A percentile compares a stretch with the other conserved stretches of the same genome.
phyloP scores from a whole-genome alignment of 2,113 vertebrate genomes.

The Sphyrna mokarran region DNA sequence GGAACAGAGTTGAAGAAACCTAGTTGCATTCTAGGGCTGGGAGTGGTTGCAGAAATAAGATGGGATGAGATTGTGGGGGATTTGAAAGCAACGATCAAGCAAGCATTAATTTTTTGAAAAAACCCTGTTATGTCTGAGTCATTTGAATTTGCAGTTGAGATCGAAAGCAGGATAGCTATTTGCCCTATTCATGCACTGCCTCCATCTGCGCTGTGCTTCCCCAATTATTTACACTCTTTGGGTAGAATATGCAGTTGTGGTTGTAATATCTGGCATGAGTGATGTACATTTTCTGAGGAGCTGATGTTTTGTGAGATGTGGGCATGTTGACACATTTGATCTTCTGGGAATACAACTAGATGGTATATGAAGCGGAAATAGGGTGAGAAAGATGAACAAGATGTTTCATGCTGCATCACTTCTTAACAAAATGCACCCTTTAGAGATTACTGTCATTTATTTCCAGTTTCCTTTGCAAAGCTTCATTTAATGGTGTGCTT shows the following conservation, averaged over 20 bases:
- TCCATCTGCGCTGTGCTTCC: background rate
- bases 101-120: background rate
- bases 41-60: background rate
- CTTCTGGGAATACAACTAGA: background rate
- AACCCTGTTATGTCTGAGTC: background rate
- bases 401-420: background rate
- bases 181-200: background rate
- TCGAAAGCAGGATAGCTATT: background rate
- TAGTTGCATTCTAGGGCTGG: background rate
- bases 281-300: background rate
- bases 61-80: background rate
- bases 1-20: background rate
- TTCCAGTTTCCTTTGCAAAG: background rate
- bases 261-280: background rate
- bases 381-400: background rate
- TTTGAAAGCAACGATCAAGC: background rate
- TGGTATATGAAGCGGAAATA: background rate
- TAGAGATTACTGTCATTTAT: background rate
- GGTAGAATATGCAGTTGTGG: no score
- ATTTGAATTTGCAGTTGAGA: background rate
- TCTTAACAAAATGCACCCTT: background rate
- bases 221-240: background rate
- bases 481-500: background rate
- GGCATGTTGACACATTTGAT: background rate
- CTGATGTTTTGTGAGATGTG: background rate